A percentile compares a stretch with the other conserved stretches of the same genome.
phyloP scores from a whole-genome alignment of 1,140 invertebrate species.

The Thereuonema tuberculata region DNA sequence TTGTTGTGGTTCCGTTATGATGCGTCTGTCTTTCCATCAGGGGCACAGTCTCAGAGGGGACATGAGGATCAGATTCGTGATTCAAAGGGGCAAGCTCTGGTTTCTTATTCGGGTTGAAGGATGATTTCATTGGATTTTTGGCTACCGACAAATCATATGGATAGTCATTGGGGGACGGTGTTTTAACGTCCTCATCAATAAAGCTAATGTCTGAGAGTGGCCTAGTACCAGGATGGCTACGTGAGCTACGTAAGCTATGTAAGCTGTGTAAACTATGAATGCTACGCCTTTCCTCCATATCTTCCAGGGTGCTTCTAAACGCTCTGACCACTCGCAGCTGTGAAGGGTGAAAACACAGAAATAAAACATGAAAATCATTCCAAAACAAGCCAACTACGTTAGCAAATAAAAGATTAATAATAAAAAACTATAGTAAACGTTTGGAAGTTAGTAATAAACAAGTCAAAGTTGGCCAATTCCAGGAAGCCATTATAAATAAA shows the following conservation, averaged over 20 bases:
- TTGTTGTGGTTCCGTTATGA: constrained; percentile 12
- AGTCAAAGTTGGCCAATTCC: too few relatives aligned
- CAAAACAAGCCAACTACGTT: constrained; percentile 12
- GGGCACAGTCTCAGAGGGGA: constrained; percentile 15
- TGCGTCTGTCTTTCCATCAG: constrained; percentile 21
- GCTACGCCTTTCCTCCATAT: constrained; percentile 95
- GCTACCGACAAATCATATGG: constrained; percentile 15
- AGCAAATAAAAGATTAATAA: too few relatives aligned
- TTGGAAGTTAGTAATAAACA: too few relatives aligned
- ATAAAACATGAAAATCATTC: constrained; percentile 24
- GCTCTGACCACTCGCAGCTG: constrained; percentile 99
- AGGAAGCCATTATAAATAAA: too few relatives aligned
- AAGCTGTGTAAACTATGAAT: constrained; percentile 94
- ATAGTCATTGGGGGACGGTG: constrained; percentile 33
- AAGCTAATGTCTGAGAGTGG: constrained; percentile 78
- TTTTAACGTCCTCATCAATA: constrained; percentile 71
- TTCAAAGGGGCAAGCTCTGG: constrained; percentile 1
- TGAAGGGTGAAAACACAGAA: constrained; percentile 27
- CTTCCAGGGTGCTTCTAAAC: constrained; percentile 99
- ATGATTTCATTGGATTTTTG: constrained; percentile 5
- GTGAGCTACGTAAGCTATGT: constrained; percentile 77
- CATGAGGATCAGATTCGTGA: constrained; percentile 8
- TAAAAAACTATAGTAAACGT: too few relatives aligned
- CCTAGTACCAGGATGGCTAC: constrained; percentile 56
- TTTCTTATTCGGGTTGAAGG: constrained; percentile 1